These are phyloP conservation scores for Anser brachyrhynchus DNA, from an alignment of 2,113 vertebrate genomes.

Conservation along the genomic window DNA sequence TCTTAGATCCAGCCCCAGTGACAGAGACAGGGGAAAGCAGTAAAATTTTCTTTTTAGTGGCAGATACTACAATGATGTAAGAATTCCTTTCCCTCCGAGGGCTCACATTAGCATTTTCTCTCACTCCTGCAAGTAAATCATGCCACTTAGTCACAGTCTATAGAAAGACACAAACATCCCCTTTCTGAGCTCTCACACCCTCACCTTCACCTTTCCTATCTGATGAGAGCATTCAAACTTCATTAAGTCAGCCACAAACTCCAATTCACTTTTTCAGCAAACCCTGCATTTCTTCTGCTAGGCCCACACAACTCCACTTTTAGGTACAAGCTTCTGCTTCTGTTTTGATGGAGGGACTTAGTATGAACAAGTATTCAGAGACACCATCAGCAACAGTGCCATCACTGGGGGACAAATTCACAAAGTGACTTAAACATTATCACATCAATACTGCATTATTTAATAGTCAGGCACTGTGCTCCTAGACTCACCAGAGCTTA, in stretches of 20 bases:
- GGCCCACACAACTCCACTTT: not conserved
- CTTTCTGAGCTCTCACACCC: not conserved
- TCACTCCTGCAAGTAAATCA: conserved; percentile 18
- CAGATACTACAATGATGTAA: conserved; percentile 22
- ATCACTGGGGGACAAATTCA: not conserved
- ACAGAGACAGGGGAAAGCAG: not conserved
- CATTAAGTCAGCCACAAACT: not conserved
- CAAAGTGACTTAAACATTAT: not conserved
- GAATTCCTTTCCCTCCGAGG: conserved; percentile 10
- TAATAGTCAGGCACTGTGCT: not conserved
- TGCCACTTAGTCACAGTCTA: not conserved
- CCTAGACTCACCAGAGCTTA: not conserved
- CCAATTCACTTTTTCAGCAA: not conserved
- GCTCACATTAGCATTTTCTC: conserved; percentile 14
- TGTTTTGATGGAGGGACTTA: not conserved
- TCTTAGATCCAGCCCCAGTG: conserved; percentile 13
- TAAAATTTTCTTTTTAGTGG: conserved; percentile 31
- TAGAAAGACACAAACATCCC: not conserved
- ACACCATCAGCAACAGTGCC: not conserved
- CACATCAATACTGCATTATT: not conserved
- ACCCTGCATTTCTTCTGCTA: not conserved
- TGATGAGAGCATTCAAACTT: not conserved
- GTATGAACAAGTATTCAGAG: not conserved
- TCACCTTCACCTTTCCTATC: not conserved
- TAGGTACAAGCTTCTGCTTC: not conserved